Percentiles rank a stretch among this genome's conserved stretches.
These are phyloP conservation scores for Hippocampus abdominalis DNA, from an alignment of 2,113 vertebrate genomes.

Conservation along the genomic window DNA sequence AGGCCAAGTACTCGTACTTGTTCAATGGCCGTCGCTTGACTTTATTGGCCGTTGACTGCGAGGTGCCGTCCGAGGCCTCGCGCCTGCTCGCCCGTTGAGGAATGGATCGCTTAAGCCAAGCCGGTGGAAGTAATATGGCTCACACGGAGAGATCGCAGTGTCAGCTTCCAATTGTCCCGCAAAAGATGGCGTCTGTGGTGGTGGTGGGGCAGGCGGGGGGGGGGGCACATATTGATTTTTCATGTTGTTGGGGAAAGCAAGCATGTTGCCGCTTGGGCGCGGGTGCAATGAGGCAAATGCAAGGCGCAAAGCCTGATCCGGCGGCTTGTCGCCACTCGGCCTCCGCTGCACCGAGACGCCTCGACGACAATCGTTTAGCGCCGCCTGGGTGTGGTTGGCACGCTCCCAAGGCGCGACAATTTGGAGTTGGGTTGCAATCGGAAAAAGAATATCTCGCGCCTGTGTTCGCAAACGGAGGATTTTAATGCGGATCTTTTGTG, in stretches of 20 bases:
- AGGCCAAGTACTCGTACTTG: constrained; percentile 30
- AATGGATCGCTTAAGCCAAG: constrained; percentile 62
- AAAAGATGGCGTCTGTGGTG: constrained; percentile 34
- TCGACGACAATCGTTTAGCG: constrained; percentile 27
- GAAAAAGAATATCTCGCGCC: too few species aligned
- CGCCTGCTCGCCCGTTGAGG: constrained; percentile 50
- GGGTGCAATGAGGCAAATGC: constrained; percentile 65
- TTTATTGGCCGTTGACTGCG: constrained; percentile 58
- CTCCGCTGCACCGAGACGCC: constrained; percentile 36
- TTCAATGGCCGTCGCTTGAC: constrained; percentile 56
- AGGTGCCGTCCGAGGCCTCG: constrained; percentile 53
- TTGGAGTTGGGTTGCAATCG: too few species aligned
- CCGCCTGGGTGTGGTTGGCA: too few species aligned
- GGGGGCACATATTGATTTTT: constrained; percentile 77
- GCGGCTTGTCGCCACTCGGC: constrained; percentile 53
- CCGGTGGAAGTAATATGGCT: constrained; percentile 73
- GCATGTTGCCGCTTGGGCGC: constrained; percentile 65
- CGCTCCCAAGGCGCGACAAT: too few species aligned
- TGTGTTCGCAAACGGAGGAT: too few species aligned
- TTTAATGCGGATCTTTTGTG: too few species aligned
- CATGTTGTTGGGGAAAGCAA: constrained; percentile 75
- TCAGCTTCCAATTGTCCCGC: constrained; percentile 73
- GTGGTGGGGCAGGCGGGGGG: constrained; percentile 37
- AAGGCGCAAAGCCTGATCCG: constrained; percentile 49
- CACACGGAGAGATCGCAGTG: constrained; percentile 71